Evolutionary conservation across 2,113 vertebrate genomes (phyloP).

Genomic region (Rhinogobius similis): DNA sequence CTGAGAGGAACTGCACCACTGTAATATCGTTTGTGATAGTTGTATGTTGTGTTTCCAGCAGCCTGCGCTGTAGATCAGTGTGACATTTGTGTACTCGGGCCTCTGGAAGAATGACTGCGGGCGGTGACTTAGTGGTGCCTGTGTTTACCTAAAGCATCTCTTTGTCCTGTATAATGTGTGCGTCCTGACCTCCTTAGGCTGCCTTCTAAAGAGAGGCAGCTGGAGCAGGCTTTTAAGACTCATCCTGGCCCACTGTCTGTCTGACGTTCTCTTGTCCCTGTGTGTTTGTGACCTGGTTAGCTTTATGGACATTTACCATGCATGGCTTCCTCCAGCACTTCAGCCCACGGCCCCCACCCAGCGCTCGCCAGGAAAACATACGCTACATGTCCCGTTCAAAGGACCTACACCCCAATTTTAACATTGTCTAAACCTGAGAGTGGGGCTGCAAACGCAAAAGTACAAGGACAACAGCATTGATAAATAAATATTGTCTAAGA

Average conservation of each 20-base stretch:
- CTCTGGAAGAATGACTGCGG: neutral
- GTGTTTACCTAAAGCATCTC: neutral
- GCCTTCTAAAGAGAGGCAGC: conserved; percentile 33
- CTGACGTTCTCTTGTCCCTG: conserved; percentile 55
- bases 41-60: neutral
- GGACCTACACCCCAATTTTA: neutral
- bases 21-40: neutral
- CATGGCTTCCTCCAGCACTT: conserved; percentile 72
- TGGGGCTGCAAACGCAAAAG: too few species aligned
- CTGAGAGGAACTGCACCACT: neutral
- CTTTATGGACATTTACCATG: conserved; percentile 69
- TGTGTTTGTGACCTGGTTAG: conserved; percentile 68
- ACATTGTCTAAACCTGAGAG: neutral
- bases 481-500: too few species aligned
- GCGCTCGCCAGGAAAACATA: conserved; percentile 19
- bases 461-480: too few species aligned
- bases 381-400: neutral
- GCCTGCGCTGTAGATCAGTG: neutral
- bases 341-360: conserved; percentile 28
- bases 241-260: conserved; percentile 52
- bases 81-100: neutral
- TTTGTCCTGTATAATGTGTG: neutral
- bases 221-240: conserved; percentile 61
- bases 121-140: neutral
- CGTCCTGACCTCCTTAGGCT: conserved; percentile 11